Percentiles rank a stretch among this genome's conserved stretches.
Evolutionary conservation across 2,888 invertebrate species (phyloP).

Genomic region (Apeira syringaria): DNA sequence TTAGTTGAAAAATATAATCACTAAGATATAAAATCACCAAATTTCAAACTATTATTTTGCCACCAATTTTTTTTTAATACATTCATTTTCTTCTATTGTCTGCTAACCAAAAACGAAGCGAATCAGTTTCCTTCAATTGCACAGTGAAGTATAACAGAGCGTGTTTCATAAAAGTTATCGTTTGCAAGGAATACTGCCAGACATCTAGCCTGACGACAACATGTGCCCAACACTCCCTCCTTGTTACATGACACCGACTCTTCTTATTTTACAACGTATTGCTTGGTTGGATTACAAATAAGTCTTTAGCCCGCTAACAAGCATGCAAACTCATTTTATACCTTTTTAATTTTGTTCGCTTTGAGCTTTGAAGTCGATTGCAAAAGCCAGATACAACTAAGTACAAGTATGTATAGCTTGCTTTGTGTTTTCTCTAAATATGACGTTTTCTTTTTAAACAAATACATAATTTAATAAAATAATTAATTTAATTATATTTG

Average conservation of each 20-base stretch:
- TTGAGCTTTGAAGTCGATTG: too few relatives aligned
- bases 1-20: too few relatives aligned
- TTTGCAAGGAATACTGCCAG: slow-evolving; percentile 5
- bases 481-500: too few relatives aligned
- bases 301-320: too few relatives aligned
- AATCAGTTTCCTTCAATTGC: slow-evolving; percentile 51
- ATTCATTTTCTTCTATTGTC: slow-evolving; percentile 34
- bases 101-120: slow-evolving; percentile 17
- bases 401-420: too few relatives aligned
- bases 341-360: too few relatives aligned
- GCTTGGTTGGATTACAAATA: slow-evolving; percentile 1
- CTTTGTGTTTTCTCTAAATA: too few relatives aligned
- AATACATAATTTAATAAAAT: too few relatives aligned
- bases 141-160: slow-evolving; percentile 34
- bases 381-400: too few relatives aligned
- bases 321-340: too few relatives aligned
- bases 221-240: slow-evolving; percentile 9
- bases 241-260: slow-evolving; percentile 8
- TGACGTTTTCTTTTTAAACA: too few relatives aligned
- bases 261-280: slow-evolving; percentile 7
- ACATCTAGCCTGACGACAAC: slow-evolving; percentile 9
- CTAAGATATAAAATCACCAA: too few relatives aligned
- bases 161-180: slow-evolving; percentile 3
- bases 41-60: not conserved
- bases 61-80: not conserved